These are phyloP conservation scores for Eurytoma californica DNA, from an alignment of 2,888 invertebrate genomes.

Conservation along the genomic window DNA sequence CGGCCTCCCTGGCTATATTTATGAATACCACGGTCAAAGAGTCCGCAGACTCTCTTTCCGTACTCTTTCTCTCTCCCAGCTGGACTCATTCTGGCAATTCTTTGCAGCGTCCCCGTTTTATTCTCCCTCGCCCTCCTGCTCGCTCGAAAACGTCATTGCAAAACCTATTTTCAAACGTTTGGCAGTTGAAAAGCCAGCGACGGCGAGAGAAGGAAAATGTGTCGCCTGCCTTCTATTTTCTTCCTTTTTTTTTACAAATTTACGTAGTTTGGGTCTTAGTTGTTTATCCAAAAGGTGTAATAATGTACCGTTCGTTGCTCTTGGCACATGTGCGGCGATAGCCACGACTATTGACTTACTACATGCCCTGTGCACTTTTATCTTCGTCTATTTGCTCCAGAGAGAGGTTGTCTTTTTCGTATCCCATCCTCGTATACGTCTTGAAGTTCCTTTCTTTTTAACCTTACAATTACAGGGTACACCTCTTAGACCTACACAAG, in stretches of 20 bases:
- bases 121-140: slow-evolving; percentile 31
- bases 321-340: too few species aligned
- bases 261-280: neutral
- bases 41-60: slow-evolving; percentile 17
- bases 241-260: slow-evolving; percentile 58
- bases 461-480: slow-evolving; percentile 28
- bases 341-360: slow-evolving; percentile 6
- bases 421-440: neutral
- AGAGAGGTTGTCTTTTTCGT: neutral
- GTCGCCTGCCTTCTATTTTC: slow-evolving; percentile 65
- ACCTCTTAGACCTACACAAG: slow-evolving; percentile 19
- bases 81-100: slow-evolving; percentile 31
- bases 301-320: neutral
- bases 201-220: slow-evolving; percentile 17
- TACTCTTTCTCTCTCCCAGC: neutral
- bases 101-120: neutral
- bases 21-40: slow-evolving; percentile 70
- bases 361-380: neutral
- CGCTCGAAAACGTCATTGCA: neutral
- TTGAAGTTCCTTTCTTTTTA: neutral
- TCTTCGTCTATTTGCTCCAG: neutral
- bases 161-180: slow-evolving; percentile 37
- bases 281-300: neutral
- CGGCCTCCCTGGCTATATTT: slow-evolving; percentile 64
- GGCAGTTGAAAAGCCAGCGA: slow-evolving; percentile 5